A percentile compares a stretch with the other conserved stretches of the same genome.
phyloP scores from a whole-genome alignment of 2,888 invertebrate species.

The Pristionchus exspectatus region DNA sequence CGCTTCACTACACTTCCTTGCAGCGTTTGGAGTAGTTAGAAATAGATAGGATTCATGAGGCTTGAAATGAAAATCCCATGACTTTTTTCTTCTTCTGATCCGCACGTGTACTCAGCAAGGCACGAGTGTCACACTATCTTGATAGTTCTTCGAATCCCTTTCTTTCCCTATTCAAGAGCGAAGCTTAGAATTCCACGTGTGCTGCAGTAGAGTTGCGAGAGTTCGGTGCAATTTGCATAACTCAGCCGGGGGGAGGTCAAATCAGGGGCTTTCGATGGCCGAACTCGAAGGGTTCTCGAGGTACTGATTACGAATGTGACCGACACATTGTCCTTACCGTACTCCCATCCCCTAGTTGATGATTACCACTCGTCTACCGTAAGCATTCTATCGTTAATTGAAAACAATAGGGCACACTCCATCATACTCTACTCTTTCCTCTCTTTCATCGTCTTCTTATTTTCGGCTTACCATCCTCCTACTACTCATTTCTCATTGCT shows the following conservation, averaged over 20 bases:
- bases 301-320: background rate
- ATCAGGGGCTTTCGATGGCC: background rate
- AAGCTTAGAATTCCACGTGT: slow-evolving; percentile 4
- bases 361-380: slow-evolving; percentile 4
- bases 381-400: background rate
- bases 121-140: background rate
- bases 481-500: slow-evolving; percentile 17
- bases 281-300: background rate
- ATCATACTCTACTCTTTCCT: background rate
- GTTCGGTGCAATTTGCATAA: slow-evolving; percentile 19
- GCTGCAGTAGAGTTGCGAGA: background rate
- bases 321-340: background rate
- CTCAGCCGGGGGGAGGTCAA: background rate
- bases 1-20: background rate
- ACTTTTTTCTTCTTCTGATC: too few relatives aligned
- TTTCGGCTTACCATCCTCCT: background rate
- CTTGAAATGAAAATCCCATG: too few relatives aligned
- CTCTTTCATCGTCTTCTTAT: background rate
- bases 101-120: too few relatives aligned
- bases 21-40: background rate
- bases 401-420: slow-evolving; percentile 15
- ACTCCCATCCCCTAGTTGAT: background rate
- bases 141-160: background rate
- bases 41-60: background rate
- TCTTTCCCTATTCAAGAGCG: background rate